phyloP scores from a whole-genome alignment of 1,140 invertebrate species.

The Coelopa frigida region DNA sequence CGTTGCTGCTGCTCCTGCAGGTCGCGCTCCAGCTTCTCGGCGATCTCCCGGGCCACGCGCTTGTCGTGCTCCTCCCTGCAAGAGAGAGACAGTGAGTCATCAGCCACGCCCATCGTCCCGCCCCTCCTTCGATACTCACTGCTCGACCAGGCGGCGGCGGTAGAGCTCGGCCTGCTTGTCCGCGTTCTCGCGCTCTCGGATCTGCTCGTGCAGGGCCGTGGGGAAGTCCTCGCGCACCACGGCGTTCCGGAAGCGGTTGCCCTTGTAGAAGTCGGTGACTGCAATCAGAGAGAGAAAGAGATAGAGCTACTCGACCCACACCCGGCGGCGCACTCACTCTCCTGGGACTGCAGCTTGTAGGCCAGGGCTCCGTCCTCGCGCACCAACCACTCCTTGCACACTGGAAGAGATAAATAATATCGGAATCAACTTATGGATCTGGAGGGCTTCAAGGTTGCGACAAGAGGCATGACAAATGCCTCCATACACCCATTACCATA shows the following conservation, averaged over 20 bases:
- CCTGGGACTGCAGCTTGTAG: conserved; percentile 81
- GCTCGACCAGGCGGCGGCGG: conserved; percentile 37
- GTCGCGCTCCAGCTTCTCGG: conserved; percentile 57
- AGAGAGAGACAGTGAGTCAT: neutral
- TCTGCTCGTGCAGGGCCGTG: conserved; percentile 73
- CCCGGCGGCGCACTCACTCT: too few relatives aligned
- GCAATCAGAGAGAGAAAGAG: conserved; percentile 14
- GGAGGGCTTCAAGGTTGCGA: too few relatives aligned
- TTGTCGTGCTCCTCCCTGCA: conserved; percentile 64
- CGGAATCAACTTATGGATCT: too few relatives aligned
- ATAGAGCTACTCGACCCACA: too few relatives aligned
- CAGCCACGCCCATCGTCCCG: too few relatives aligned
- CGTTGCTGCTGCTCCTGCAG: conserved; percentile 46
- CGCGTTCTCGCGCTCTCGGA: conserved; percentile 62
- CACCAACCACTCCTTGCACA: conserved; percentile 84
- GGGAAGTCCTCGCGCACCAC: conserved; percentile 84
- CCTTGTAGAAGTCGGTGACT: conserved; percentile 76
- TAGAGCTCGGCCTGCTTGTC: conserved; percentile 54
- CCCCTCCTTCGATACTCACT: conserved; percentile 20
- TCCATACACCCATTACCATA: too few relatives aligned
- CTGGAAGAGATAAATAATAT: conserved; percentile 46
- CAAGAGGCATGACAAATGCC: too few relatives aligned
- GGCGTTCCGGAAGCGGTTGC: conserved; percentile 80
- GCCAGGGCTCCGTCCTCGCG: conserved; percentile 86
- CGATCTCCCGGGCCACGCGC: conserved; percentile 56